Base-by-base conservation (phyloP, 2,888 invertebrate species). In the Loripinus fragilis region DNA sequence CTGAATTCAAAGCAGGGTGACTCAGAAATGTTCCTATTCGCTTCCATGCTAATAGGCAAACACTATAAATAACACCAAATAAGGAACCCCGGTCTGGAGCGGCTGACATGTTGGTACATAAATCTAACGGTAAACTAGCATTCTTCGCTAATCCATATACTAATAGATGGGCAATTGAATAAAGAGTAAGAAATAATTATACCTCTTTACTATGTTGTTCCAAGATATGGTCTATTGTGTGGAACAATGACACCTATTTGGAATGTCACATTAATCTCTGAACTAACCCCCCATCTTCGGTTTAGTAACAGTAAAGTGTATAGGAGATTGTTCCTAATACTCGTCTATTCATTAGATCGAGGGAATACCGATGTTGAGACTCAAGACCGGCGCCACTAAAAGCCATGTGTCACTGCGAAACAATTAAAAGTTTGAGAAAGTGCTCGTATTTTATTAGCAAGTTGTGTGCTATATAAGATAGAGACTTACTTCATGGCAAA, bases 221-320 rank as follows among this genome's bases (percentile, higher is more conserved):
- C 52, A 79, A 74, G 79, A 79, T 79, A 82, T 17, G 33, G 2
- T 2, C 17, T 33, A 60, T 60, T 60, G 60, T 60, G 33, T 60
- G 17, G 30, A 30, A 60, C 68, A 71, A 78, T 69, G 76, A 42
- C 78, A 69, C 71, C 74, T 71, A 71, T 78, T 81, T 76, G 65
- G 76, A 72, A 74, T 78, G 81, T 81, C 81, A 81, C 35, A 81
- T 81, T 81, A 78, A 81, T 81, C 81, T 81, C 76, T 10, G 60
- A 52, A 41, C 42, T 81, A 81, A 81, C 78, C 74, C 81, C 78
- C 71, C 66, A 60, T 60, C 60, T 23, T 33, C 60, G 60, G 30
- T 33, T 60, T 60, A 33, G 60, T 60, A 60, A 60, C 33, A 33
- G 12, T 17, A 60, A 33, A 60, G 60, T 60, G 60, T 60, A 60